These are phyloP conservation scores for Malthinus seriepunctatus DNA, from an alignment of 2,888 invertebrate genomes.

Conservation along the genomic window DNA sequence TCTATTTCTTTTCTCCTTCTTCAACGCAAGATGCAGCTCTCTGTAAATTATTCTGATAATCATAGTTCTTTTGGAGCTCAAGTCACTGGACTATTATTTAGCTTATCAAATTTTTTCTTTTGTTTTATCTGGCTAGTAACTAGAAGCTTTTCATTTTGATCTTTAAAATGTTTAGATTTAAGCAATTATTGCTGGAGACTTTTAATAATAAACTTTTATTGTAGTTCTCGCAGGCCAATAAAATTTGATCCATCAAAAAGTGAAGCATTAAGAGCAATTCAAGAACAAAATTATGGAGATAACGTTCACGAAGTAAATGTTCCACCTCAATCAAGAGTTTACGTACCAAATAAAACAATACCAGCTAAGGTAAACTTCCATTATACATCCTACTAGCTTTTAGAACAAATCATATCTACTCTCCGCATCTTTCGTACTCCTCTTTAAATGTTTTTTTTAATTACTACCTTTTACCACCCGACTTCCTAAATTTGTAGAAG, in stretches of 20 bases:
- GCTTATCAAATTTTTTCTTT: neutral
- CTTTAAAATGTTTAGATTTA: neutral
- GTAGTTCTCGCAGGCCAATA: conserved; percentile 65
- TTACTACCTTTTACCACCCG: neutral
- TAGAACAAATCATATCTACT: conserved; percentile 2
- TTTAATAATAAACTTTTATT: conserved; percentile 16
- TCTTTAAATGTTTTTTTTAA: conserved; percentile 21
- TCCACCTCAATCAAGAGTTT: conserved; percentile 77
- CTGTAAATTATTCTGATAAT: too few species aligned
- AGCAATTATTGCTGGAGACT: too few species aligned
- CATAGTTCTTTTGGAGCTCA: too few species aligned
- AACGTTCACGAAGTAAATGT: conserved; percentile 69
- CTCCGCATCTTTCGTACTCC: conserved; percentile 8
- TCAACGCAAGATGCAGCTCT: too few species aligned
- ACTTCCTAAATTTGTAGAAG: conserved; percentile 41
- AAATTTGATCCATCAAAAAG: conserved; percentile 87
- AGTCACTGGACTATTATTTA: too few species aligned
- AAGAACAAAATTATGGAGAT: conserved; percentile 73
- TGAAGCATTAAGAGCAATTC: conserved; percentile 84
- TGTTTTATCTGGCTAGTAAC: too few species aligned
- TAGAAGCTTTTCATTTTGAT: neutral
- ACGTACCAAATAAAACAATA: conserved; percentile 63
- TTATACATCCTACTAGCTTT: conserved; percentile 5
- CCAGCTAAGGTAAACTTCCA: conserved; percentile 46
- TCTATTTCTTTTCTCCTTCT: too few species aligned